Evolutionary conservation across 2,888 invertebrate genomes (phyloP), one percentile per base, ranked within the genome.

Genomic region (Drosophila villosipedis): DNA sequence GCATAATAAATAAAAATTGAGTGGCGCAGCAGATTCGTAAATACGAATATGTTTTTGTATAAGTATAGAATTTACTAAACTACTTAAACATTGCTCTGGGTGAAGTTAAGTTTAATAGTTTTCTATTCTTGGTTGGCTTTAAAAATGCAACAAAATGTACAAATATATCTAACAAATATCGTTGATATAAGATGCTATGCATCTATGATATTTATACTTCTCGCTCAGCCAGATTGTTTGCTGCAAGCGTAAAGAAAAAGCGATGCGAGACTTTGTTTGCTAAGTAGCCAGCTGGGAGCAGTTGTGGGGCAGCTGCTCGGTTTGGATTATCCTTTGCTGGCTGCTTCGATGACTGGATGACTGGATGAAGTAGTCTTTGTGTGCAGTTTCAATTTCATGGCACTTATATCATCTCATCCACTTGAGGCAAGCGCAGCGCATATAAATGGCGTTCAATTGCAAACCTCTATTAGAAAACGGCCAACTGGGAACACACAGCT

Each of bases 311-410:
- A n/a, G 57, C 39, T 55, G 22, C 66, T 57, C 63, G 50, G 68
- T 31, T 54, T 33, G 69, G 54, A 71, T 76, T 65, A 62, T 31
- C 39, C 66, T 55, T 55, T 28, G 28, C n/a, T 25, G 14, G 52
- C 59, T 64, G 66, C 41, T 54, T 49, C 69, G 52, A 59, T 65
- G 53, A 4, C 22, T 58, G n/a, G 3, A n/a, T 37, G 57, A 35
- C 61, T 64, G 70, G 33, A 54, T 61, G 60, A 57, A 60, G 52
- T 31, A 33, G 33, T 58, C 66, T 57, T 67, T 74, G 78, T 73
- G 84, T 84, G 62, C 78, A 78, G 82, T 76, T 86, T 83, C 83
- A 89, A 86, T 86, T 86, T 78, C 73, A 58, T 66, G 73, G 86
- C 82, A 76, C 76, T 82, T 79, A 72, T 70, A 73, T 69, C 47